These are phyloP conservation scores for Tricholauxania praeusta DNA, from an alignment of 2,888 invertebrate genomes.

Conservation along the genomic window DNA sequence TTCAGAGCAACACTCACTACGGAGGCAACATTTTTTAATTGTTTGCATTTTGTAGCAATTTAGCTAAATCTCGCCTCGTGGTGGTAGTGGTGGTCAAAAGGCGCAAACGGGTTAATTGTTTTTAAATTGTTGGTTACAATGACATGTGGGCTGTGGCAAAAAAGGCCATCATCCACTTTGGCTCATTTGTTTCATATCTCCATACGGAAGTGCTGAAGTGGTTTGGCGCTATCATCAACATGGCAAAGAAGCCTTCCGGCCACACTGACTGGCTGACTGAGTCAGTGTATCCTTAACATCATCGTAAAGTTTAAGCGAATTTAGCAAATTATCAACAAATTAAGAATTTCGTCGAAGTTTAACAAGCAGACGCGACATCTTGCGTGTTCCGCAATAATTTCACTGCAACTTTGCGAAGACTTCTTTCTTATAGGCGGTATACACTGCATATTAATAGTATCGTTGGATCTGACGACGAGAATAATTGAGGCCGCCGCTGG, in stretches of 20 bases:
- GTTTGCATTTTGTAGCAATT: constrained; percentile 60
- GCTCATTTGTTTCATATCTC: neutral
- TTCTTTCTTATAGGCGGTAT: constrained; percentile 39
- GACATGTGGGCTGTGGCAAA: constrained; percentile 40
- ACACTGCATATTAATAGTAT: neutral
- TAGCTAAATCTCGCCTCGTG: constrained; percentile 59
- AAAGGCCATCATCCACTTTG: constrained; percentile 38
- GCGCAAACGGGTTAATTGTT: constrained; percentile 52
- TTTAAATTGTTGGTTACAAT: constrained; percentile 62
- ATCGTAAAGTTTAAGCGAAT: constrained; percentile 11
- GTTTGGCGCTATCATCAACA: neutral
- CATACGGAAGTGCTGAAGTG: constrained; percentile 28
- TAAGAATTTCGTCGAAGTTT: constrained; percentile 54
- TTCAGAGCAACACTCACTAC: neutral
- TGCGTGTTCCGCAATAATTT: constrained; percentile 63
- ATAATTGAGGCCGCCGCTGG: constrained; percentile 59
- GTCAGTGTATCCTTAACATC: neutral
- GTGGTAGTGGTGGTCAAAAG: constrained; percentile 1
- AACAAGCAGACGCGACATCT: constrained; percentile 41
- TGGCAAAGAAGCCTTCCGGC: neutral
- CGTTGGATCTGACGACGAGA: constrained; percentile 11
- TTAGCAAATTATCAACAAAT: constrained; percentile 64
- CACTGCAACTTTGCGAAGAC: constrained; percentile 7
- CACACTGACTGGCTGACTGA: constrained; percentile 1
- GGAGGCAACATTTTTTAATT: constrained; percentile 52